Percentiles rank a stretch among this genome's conserved stretches.
Conservation (phyloP, 64 coral and sea anemone species). For the Montipora capricornis region DNA sequence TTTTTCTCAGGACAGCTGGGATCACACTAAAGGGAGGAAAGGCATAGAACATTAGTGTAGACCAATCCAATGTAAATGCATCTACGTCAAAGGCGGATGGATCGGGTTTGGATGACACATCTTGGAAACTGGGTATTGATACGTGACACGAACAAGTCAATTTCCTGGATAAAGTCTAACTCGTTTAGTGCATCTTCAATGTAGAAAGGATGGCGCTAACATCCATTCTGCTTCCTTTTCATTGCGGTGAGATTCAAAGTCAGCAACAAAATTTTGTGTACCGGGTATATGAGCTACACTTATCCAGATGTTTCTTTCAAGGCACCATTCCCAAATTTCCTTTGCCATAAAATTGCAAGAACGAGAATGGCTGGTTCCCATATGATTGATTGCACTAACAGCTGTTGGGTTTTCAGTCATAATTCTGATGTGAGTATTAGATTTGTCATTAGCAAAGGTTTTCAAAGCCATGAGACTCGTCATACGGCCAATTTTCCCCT, state of each 20-base stretch:
- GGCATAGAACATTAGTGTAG: neutral
- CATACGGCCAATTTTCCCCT: too few relatives aligned
- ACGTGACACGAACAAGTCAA: neutral
- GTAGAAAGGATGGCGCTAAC: neutral
- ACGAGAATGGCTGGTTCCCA: too few relatives aligned
- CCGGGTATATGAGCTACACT: too few relatives aligned
- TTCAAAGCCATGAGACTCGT: too few relatives aligned
- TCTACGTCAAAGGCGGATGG: neutral
- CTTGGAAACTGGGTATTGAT: neutral
- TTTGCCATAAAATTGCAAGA: too few relatives aligned
- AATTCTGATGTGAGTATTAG: too few relatives aligned
- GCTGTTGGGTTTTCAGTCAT: too few relatives aligned
- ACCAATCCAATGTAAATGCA: neutral
- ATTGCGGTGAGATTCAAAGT: neutral
- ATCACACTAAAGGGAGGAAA: neutral
- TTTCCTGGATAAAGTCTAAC: neutral
- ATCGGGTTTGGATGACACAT: neutral
- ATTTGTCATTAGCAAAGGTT: too few relatives aligned
- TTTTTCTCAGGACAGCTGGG: neutral
- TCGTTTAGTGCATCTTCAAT: neutral
- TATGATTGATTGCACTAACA: too few relatives aligned
- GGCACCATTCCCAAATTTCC: too few relatives aligned
- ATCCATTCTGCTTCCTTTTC: neutral
- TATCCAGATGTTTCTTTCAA: too few relatives aligned
- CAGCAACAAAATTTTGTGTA: too few relatives aligned